Base-by-base conservation (phyloP, 64 coral and sea anemone species). In the Pocillopora verrucosa region DNA sequence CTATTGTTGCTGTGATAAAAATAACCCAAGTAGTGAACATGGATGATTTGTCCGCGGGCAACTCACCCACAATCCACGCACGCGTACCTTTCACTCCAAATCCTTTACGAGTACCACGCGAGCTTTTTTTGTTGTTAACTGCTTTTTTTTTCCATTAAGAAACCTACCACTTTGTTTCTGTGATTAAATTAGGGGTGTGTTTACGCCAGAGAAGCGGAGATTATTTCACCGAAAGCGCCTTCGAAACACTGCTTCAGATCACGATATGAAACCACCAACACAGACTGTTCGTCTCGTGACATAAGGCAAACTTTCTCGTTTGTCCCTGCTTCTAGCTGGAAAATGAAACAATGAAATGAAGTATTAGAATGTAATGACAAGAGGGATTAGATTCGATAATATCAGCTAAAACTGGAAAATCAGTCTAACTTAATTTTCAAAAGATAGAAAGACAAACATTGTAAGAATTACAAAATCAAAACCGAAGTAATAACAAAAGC, bases 181-280 rank as follows among this genome's bases (percentile, higher is more conserved):
- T 16, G 61, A 17, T 25, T 75, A 56, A 25, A 17, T 17, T 3
- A 51, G 17, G 1, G 90, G 60, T 51, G 24, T 16, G 86, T 65
- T 73, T 91, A 97, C 73, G 91, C 85, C 77, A 93, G 38, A 61
- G 95, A 93, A 14, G 88, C 89, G 16, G 95, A 65, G 20, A 97
- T 60, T 17, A 97, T 85, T 86, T 99, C 97, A 73, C 60, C 95
- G 61, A 95, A 99, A 9, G 97, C 97, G 30, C 88, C 74, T 38
- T 99, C 97, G 25, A 99, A 93, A 75, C 97, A 95, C 70, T 37
- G 77, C 75, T 94, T 94, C 13, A 99, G 61, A 79, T 99, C 97
- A 37, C 94, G 91, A 84, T 95, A 99, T 11, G 97, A 99, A 13
- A 99, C 97, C 22, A 99, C 97, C n/a, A 99, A 69, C 3, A 95